Base-by-base conservation (phyloP, 2,888 invertebrate species). In the Hedya salicella region DNA sequence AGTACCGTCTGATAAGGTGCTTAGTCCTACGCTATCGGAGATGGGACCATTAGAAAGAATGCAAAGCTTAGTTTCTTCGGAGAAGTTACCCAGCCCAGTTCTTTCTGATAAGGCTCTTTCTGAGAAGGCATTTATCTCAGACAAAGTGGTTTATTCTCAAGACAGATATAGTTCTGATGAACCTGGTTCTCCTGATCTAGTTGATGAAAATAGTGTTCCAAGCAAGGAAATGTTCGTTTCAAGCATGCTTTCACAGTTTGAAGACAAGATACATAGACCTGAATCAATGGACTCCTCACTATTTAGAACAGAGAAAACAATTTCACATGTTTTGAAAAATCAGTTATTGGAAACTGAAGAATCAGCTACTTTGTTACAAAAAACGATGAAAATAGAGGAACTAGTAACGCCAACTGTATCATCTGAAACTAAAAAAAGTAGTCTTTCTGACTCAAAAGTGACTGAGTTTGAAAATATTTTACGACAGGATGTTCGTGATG, bases 1-100 rank as follows among this genome's bases (percentile, higher is more conserved):
- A 21, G 54, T 42, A 0, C 56, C 61, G 17, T 59, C 63, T 5
- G 13, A 42, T 13, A 19, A 40, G 4, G 65, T 70, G 6, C 61
- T 39, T 3, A 70, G 68, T 40, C 68, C 68, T 1, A 32, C 59
- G 3, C 42, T 14, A 11, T 67, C 56, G 11, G 46, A 60, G 6
- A 54, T 46, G 2, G 39, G 16, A 6, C 3, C 25, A 4, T 25
- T 36, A 9, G 52, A 52, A 4, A 52, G 17, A 1, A 19, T n/a
- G 6, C 6, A 16, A 17, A 44, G 44, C 17, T 17, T n/a, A 17
- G 44, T 14, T 8, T 40, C 49, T 3, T 60, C 60, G 1, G 49
- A 63, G 0, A 63, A 39, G 36, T 40, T 25, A 1, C 59, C 52
- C 3, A 67, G 67, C 6, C 46, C 13, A 16, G 16, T 16, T 6